These are phyloP conservation scores for Meghimatium bilineatum DNA, from an alignment of 2,888 invertebrate genomes.

Conservation along the genomic window DNA sequence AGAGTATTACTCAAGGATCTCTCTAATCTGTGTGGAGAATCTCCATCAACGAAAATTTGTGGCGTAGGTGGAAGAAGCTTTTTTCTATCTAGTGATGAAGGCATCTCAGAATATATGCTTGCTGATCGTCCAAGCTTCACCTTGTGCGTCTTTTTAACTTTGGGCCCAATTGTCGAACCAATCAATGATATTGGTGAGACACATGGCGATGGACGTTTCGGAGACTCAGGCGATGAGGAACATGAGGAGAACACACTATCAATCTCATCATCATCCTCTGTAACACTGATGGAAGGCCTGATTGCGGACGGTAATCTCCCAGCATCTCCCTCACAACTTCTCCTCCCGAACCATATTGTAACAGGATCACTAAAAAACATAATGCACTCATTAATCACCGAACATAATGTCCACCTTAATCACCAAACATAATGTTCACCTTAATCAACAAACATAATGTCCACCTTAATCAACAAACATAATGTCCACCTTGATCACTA, in stretches of 20 bases:
- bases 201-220: constrained; percentile 6
- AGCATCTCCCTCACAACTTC: constrained; percentile 21
- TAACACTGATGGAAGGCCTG: constrained; percentile 34
- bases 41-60: constrained; percentile 37
- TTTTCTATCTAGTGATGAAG: neutral
- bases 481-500: too few species aligned
- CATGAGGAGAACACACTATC: constrained; percentile 36
- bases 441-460: neutral
- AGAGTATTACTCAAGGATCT: constrained; percentile 39
- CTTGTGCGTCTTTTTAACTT: neutral
- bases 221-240: constrained; percentile 26
- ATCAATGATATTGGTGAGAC: neutral
- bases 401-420: too few species aligned
- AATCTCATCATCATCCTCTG: constrained; percentile 21
- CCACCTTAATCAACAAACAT: too few species aligned
- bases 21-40: constrained; percentile 46
- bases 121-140: constrained; percentile 1
- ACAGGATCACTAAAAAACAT: constrained; percentile 48
- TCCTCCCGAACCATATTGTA: constrained; percentile 40
- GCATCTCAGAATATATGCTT: constrained; percentile 21
- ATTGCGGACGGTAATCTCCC: neutral
- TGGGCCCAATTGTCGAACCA: neutral
- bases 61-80: constrained; percentile 1
- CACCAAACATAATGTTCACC: neutral
- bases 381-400: too few species aligned